phyloP scores from a whole-genome alignment of 2,113 vertebrate genomes.

The Lonchura striata region DNA sequence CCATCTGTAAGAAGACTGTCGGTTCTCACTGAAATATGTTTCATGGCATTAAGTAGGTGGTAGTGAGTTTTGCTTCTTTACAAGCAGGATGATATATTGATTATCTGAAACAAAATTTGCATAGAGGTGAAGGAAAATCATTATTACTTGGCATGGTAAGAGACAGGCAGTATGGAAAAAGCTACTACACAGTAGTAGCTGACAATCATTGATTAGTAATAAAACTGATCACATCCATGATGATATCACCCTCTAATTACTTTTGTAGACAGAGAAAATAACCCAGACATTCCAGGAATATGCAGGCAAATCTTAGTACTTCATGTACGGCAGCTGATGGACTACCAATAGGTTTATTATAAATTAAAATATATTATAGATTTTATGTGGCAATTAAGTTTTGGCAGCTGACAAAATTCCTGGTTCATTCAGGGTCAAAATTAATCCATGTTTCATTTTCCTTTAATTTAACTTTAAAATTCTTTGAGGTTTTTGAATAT shows the following conservation, averaged over 20 bases:
- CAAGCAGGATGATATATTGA: not conserved
- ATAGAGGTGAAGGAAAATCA: not conserved
- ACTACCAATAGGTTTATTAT: not conserved
- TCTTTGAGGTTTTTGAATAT: not conserved
- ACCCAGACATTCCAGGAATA: not conserved
- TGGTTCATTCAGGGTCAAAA: not conserved
- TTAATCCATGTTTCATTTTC: constrained; percentile 35
- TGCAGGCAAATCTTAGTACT: not conserved
- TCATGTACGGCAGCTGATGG: not conserved
- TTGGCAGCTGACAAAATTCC: not conserved
- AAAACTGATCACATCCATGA: not conserved
- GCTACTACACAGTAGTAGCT: not conserved
- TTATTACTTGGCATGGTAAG: not conserved
- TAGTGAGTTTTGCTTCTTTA: not conserved
- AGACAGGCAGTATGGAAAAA: not conserved
- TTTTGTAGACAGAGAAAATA: not conserved
- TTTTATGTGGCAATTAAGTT: not conserved
- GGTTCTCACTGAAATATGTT: not conserved
- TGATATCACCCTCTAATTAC: not conserved
- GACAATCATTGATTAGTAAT: not conserved
- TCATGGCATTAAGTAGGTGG: not conserved
- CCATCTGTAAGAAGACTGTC: not conserved
- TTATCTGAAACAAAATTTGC: not conserved
- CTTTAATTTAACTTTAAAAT: constrained; percentile 30
- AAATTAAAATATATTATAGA: constrained; percentile 2